Evolutionary conservation across 2,888 invertebrate species (phyloP).

Genomic region (Cephus nigrinus): DNA sequence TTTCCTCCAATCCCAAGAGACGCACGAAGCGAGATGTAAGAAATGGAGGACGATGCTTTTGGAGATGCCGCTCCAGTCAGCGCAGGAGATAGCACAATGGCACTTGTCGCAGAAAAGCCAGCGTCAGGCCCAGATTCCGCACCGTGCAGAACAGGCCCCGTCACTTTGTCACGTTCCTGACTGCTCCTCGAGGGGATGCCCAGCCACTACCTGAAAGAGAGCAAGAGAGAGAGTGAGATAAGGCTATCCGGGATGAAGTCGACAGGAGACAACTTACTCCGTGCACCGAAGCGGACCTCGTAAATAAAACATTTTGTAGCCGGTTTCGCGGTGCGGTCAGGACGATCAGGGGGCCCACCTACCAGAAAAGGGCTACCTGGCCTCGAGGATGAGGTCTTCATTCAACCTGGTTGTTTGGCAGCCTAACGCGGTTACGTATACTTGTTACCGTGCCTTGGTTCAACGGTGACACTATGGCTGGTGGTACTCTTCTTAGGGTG

Average conservation of each 20-base stretch:
- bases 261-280: neutral
- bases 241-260: slow-evolving; percentile 16
- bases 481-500: slow-evolving; percentile 7
- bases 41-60: too few species aligned
- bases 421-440: too few species aligned
- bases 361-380: slow-evolving; percentile 49
- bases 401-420: slow-evolving; percentile 30
- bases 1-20: too few species aligned
- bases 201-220: slow-evolving; percentile 10
- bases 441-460: neutral
- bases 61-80: too few species aligned
- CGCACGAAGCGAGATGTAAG: too few species aligned
- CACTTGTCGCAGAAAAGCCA: slow-evolving; percentile 28
- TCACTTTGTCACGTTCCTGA: slow-evolving; percentile 16
- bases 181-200: slow-evolving; percentile 5
- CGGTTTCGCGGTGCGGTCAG: slow-evolving; percentile 53
- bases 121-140: neutral
- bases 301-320: slow-evolving; percentile 56
- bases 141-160: slow-evolving; percentile 4
- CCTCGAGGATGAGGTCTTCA: slow-evolving; percentile 48
- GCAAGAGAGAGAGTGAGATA: slow-evolving; percentile 29
- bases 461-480: slow-evolving; percentile 14
- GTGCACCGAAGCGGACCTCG: slow-evolving; percentile 17
- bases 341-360: slow-evolving; percentile 39
- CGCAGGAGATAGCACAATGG: slow-evolving; percentile 18